These are phyloP conservation scores for Dicycla oo DNA, from an alignment of 2,888 invertebrate genomes.

Conservation along the genomic window DNA sequence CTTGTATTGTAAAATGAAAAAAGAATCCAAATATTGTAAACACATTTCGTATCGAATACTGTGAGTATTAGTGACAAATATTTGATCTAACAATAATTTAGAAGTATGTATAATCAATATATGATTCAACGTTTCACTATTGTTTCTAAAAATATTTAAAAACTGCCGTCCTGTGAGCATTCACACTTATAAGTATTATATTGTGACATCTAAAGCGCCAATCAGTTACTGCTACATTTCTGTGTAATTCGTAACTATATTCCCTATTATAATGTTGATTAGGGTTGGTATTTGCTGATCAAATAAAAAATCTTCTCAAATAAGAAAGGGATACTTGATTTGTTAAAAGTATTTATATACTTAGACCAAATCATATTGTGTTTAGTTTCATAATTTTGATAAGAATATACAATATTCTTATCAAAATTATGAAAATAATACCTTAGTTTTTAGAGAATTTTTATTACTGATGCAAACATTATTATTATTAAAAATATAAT, in stretches of 20 bases:
- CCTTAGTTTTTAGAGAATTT: background rate
- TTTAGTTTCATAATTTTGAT: background rate
- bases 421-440: too few species aligned
- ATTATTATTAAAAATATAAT: background rate
- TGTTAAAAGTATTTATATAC: background rate
- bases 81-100: conserved; percentile 48
- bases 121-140: conserved; percentile 37
- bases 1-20: conserved; percentile 24
- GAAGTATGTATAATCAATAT: conserved; percentile 23
- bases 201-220: conserved; percentile 36
- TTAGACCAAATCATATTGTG: background rate
- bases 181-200: conserved; percentile 35
- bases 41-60: conserved; percentile 10
- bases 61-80: conserved; percentile 36
- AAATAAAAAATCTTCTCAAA: background rate
- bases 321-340: background rate
- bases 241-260: conserved; percentile 6
- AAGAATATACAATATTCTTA: conserved; percentile 6
- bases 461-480: conserved; percentile 7
- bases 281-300: conserved; percentile 2
- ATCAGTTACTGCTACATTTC: background rate
- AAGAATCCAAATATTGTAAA: conserved; percentile 29
- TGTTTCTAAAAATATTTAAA: conserved; percentile 19
- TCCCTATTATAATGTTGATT: background rate
- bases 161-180: conserved; percentile 26